Percentiles rank a stretch among this genome's conserved stretches.
phyloP scores from a whole-genome alignment of 2,888 invertebrate genomes.

The Lasioglossum morio region DNA sequence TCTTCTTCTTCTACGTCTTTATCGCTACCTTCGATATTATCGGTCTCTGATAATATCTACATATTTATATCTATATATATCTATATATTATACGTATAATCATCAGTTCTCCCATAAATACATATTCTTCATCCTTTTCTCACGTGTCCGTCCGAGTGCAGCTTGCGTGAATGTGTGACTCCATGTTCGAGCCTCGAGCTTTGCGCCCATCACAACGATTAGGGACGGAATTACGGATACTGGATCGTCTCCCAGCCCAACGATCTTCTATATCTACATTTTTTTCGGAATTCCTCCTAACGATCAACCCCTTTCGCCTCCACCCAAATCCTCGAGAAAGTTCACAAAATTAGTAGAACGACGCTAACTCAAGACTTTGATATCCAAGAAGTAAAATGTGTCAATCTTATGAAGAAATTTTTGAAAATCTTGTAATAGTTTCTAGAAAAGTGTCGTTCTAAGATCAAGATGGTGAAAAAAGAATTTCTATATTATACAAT shows the following conservation, averaged over 20 bases:
- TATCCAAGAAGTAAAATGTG: not conserved
- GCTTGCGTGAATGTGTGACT: conserved; percentile 81
- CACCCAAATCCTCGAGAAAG: not conserved
- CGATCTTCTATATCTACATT: conserved; percentile 17
- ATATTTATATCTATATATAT: not conserved
- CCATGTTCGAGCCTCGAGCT: conserved; percentile 66
- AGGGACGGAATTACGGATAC: conserved; percentile 27
- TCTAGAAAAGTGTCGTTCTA: too few relatives aligned
- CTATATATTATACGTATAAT: conserved; percentile 3
- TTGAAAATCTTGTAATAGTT: too few relatives aligned
- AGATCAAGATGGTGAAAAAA: too few relatives aligned
- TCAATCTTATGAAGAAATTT: too few relatives aligned
- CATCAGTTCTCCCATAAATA: not conserved
- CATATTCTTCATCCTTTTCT: conserved; percentile 56
- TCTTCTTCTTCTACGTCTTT: conserved; percentile 30
- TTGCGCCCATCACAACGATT: conserved; percentile 51
- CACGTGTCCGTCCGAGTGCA: conserved; percentile 82
- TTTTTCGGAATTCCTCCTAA: not conserved
- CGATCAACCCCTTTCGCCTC: not conserved
- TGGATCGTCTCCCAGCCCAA: not conserved
- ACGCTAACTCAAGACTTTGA: not conserved
- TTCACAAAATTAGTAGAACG: not conserved
- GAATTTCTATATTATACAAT: not conserved
- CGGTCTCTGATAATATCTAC: conserved; percentile 40
- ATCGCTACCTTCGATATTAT: conserved; percentile 34